Evolutionary conservation across 2,113 vertebrate species (phyloP).

Genomic region (Jacana jacana): DNA sequence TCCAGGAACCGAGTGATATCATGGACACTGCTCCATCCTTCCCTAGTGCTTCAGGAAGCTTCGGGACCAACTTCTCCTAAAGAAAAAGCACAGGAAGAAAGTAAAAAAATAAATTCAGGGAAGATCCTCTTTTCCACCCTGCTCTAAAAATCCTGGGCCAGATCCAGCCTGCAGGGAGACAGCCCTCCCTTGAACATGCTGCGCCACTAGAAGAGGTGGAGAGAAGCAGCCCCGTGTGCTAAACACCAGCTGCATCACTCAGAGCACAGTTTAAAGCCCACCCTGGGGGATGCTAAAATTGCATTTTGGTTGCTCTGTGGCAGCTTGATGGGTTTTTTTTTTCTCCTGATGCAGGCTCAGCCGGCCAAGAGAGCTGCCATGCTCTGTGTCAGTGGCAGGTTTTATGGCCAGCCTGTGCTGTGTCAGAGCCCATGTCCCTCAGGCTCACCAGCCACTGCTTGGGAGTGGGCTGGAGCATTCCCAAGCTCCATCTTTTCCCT

Average conservation of each 20-base stretch:
- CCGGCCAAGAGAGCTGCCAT: rapidly evolving
- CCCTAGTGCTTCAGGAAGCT: rapidly evolving
- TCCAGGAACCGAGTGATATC: neutral
- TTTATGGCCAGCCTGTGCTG: rapidly evolving
- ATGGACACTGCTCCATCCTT: neutral
- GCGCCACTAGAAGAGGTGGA: neutral
- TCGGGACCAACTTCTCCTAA: neutral
- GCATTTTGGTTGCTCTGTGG: rapidly evolving
- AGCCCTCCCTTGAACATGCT: neutral
- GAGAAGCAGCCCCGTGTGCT: no score
- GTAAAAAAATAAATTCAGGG: neutral
- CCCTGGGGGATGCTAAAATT: neutral
- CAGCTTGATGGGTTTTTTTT: neutral
- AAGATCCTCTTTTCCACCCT: neutral
- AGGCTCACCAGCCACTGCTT: rapidly evolving
- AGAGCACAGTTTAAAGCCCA: neutral
- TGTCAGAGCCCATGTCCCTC: rapidly evolving
- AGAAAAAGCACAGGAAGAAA: neutral
- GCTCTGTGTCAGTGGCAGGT: neutral
- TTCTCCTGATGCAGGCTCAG: neutral
- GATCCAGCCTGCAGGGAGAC: rapidly evolving
- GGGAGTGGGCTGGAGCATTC: neutral
- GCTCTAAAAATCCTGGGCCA: neutral
- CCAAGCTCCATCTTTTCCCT: neutral
- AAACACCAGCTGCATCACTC: neutral